These are phyloP conservation scores for Lasioglossum albipes DNA, from an alignment of 1,140 invertebrate species.

Conservation along the genomic window DNA sequence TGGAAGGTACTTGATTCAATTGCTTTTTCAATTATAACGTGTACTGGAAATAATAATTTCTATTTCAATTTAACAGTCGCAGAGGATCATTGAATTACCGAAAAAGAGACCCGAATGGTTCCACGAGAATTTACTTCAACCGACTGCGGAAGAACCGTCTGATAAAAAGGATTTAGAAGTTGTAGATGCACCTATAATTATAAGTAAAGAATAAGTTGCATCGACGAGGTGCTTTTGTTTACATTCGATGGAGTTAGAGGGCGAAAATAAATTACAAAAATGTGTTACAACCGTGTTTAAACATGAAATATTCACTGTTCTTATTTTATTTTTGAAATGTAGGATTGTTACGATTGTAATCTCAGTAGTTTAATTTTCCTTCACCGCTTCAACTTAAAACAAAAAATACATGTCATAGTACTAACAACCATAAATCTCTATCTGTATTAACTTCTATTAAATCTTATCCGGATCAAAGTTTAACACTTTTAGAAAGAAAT, in stretches of 20 bases:
- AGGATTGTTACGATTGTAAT: background rate
- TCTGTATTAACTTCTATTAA: conserved; percentile 16
- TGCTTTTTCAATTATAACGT: conserved; percentile 9
- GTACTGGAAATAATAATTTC: background rate
- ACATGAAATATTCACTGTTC: background rate
- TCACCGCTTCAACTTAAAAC: background rate
- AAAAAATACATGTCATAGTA: conserved; percentile 42
- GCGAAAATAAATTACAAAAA: background rate
- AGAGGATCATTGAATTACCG: conserved; percentile 87
- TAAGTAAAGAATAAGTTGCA: conserved; percentile 9
- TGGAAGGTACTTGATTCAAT: conserved; percentile 76
- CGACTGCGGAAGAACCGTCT: conserved; percentile 85
- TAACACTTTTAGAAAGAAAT: conserved; percentile 27
- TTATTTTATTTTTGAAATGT: conserved; percentile 4
- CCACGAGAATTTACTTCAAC: conserved; percentile 89
- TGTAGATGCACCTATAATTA: conserved; percentile 67
- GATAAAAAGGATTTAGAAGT: conserved; percentile 86
- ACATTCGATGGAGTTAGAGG: background rate
- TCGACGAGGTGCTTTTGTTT: conserved; percentile 2
- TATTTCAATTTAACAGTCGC: conserved; percentile 74
- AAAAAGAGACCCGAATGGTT: conserved; percentile 90
- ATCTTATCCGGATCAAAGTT: conserved; percentile 24
- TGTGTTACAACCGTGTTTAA: conserved; percentile 17
- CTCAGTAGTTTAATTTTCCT: background rate
- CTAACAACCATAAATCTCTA: conserved; percentile 2